Percentiles rank a stretch among this genome's conserved stretches.
Conservation (phyloP, 2,797 vertebrate genomes). For the Myiotriccus ornatus region DNA sequence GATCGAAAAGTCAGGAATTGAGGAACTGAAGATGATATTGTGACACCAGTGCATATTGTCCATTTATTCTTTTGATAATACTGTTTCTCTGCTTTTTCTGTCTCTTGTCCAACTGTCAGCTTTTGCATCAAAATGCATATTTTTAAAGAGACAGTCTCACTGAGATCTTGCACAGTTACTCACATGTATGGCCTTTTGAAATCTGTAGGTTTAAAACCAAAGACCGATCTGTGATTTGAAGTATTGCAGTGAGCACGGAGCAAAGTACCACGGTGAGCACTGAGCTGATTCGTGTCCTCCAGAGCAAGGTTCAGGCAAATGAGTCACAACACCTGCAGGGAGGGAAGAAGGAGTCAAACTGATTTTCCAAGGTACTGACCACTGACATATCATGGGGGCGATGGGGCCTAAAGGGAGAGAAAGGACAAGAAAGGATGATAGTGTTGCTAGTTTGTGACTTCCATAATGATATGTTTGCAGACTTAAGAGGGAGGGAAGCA, state of each 20-base stretch:
- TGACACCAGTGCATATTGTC: neutral
- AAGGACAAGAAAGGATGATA: neutral
- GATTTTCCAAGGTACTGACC: constrained; percentile 39
- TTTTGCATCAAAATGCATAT: neutral
- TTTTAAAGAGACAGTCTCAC: neutral
- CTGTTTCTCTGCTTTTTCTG: neutral
- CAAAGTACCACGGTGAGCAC: neutral
- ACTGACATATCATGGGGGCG: neutral
- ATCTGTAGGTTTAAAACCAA: neutral
- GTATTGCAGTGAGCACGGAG: neutral
- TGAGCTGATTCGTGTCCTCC: neutral
- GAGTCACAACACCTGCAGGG: constrained; percentile 47
- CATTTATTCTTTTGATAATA: neutral
- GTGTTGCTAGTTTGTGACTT: neutral
- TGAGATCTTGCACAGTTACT: neutral
- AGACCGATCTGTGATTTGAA: neutral
- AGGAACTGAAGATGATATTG: neutral
- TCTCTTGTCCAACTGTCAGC: neutral
- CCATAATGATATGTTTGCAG: neutral
- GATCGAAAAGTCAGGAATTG: neutral
- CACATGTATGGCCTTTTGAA: neutral
- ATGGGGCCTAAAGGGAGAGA: neutral
- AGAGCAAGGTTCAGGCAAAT: neutral
- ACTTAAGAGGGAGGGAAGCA: neutral
- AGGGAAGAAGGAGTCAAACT: constrained; percentile 20